phyloP scores from a whole-genome alignment of 1,140 invertebrate genomes.

The Cotesia chilonis region DNA sequence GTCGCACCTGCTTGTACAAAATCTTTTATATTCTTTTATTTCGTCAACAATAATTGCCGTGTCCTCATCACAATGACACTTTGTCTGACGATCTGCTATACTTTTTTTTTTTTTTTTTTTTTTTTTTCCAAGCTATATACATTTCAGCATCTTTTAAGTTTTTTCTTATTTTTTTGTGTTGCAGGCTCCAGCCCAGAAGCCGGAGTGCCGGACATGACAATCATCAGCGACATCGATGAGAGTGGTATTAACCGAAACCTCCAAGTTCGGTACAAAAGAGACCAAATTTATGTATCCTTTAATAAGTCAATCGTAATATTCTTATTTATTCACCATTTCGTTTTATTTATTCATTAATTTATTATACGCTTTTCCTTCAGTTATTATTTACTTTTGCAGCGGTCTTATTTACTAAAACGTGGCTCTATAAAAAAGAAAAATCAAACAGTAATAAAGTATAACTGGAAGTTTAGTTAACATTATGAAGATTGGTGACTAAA shows the following conservation, averaged over 20 bases:
- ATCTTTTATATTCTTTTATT: constrained; percentile 16
- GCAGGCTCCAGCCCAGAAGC: constrained; percentile 69
- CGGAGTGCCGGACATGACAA: constrained; percentile 90
- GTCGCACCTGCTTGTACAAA: constrained; percentile 32
- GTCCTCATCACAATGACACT: constrained; percentile 19
- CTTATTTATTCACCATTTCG: not conserved
- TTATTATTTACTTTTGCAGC: no score
- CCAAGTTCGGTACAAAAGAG: constrained; percentile 81
- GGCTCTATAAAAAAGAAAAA: not conserved
- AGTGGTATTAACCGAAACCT: constrained; percentile 91
- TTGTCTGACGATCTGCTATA: constrained; percentile 14
- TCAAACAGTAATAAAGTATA: constrained; percentile 11
- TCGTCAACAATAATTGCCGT: constrained; percentile 13
- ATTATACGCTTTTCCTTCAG: not conserved
- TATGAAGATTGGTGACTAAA: not conserved
- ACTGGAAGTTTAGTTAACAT: not conserved
- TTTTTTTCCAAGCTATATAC: not conserved
- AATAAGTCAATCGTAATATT: not conserved
- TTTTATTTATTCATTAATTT: constrained; percentile 5
- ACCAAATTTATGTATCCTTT: constrained; percentile 95
- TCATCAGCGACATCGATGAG: constrained; percentile 92
- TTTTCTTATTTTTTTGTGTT: constrained; percentile 54
- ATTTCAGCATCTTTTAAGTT: not conserved
- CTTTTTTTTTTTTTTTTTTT: not conserved
- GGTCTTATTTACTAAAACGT: no score